Base-by-base conservation (phyloP, 2,888 invertebrate genomes). In the Andrena hattorfiana region DNA sequence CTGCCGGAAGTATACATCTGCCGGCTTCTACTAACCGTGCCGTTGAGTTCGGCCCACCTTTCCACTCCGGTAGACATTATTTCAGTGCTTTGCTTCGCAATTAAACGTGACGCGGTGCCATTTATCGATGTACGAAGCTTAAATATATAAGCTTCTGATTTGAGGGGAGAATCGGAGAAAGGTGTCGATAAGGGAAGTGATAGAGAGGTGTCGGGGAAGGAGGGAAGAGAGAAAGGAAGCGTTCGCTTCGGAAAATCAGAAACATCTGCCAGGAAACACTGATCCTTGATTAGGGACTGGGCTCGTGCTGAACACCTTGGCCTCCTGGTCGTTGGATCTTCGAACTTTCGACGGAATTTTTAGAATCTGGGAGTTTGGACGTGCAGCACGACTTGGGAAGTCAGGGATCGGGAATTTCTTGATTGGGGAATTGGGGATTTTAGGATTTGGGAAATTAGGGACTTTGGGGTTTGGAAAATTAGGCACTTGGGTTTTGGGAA, bases 1-100 rank as follows among this genome's bases (percentile, higher is more conserved):
- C 93, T 93, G 93, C 92, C 93, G 93, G 93, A 93, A 93, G 92
- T 92, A 88, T 85, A 92, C 93, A 93, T 92, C 93, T 92, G 92
- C 91, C 91, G 84, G 88, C 81, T 87, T 83, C 87, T 90, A 90
- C 88, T 89, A 90, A 87, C 89, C 89, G 85, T 86, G 79, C 87
- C 83, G 77, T 83, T 85, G 78, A 85, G 89, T 85, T 87, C 71
- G 89, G 78, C 83, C 84, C 79, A 70, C 76, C 70, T 69, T 73
- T 62, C 42, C 62, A 26, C 59, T 32, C 20, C 63, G 20, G 49
- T 20, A 13, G 48, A 59, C 2, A 30, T 23, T 62, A 42, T 54
- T 51, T 66, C 73, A 32, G 4, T 49, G 70, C 60, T 78, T 56
- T 26, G 16, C 23, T 23, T 66, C 13, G 20, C 64, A 35, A 51